phyloP scores from a whole-genome alignment of 2,888 invertebrate genomes.

The Yponomeuta plumbellus region DNA sequence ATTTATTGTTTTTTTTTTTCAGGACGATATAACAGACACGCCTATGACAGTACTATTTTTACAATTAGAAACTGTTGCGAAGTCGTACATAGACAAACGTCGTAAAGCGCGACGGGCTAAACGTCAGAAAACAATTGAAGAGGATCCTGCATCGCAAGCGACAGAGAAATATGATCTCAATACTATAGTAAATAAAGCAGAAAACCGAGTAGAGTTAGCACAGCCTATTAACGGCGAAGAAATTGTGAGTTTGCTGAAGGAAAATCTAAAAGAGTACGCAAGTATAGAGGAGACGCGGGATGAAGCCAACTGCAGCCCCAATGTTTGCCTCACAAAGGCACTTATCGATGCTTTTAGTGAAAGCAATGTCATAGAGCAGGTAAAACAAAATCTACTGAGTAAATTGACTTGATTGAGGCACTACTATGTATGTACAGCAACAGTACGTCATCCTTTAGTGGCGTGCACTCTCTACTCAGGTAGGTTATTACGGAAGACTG shows the following conservation, averaged over 20 bases:
- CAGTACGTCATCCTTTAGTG: not conserved
- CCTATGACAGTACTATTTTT: slow-evolving; percentile 63
- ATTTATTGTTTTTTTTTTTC: slow-evolving; percentile 25
- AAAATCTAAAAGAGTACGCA: slow-evolving; percentile 45
- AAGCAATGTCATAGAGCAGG: slow-evolving; percentile 73
- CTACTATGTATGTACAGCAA: not conserved
- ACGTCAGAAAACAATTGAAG: slow-evolving; percentile 55
- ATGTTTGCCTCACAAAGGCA: slow-evolving; percentile 57
- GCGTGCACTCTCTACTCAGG: not conserved
- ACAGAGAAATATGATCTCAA: slow-evolving; percentile 45
- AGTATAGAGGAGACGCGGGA: slow-evolving; percentile 37
- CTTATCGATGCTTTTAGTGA: slow-evolving; percentile 81
- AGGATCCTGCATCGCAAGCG: slow-evolving; percentile 28
- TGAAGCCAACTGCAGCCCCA: slow-evolving; percentile 47
- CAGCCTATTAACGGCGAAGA: slow-evolving; percentile 41
- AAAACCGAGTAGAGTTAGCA: slow-evolving; percentile 47
- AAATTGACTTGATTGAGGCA: slow-evolving; percentile 30
- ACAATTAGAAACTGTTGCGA: slow-evolving; percentile 62
- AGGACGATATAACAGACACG: slow-evolving; percentile 67
- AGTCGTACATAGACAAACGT: slow-evolving; percentile 50
- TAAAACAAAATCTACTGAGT: slow-evolving; percentile 69
- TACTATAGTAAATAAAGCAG: slow-evolving; percentile 41
- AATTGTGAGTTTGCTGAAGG: slow-evolving; percentile 48
- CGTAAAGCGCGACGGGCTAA: slow-evolving; percentile 55
- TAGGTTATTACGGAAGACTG: not conserved